Base-by-base conservation (phyloP, 35 echinoderm and acorn worm genomes). In the Amphiura filiformis region DNA sequence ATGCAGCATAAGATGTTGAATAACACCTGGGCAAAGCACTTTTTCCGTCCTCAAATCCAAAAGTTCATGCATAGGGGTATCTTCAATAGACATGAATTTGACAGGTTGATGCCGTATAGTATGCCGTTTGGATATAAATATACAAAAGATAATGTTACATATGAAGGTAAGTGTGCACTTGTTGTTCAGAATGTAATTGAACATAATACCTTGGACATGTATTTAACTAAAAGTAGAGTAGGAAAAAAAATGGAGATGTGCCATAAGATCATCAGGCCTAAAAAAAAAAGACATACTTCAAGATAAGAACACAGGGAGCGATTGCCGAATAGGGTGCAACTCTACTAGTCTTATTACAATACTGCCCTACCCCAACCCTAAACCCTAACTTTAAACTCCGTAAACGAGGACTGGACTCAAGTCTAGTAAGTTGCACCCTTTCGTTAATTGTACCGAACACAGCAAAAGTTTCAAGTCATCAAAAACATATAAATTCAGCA, bases 121-220 rank as follows among this genome's bases (percentile, higher is more conserved):
- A 94, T 94, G 92, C 92, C 92, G 31, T 94, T 83, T 78, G 92
- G 92, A 34, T 94, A 81, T 78, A 90, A 90, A 39, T 94, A 94
- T 44, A 87, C 90, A 76, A 70, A 70, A n/a, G 49, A 80, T 38
- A 56, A 94, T 39, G 34, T 94, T 26, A 82, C 81, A 40, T 89
- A 86, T 86, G 84, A 94, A 90, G 92, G 92, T 94, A 77, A 81
- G 82, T 18, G 17, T 47, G 17, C 41, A 4, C 41, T 47, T 9
- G 41, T 47, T 47, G 41, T 47, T 80, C 1, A 9, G 39, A 39
- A 31, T 40, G 31, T 77, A 11, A 81, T 36, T 12, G 39, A 1
- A 23, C 26, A 70, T 70, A 18, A 13, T 26, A 70, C 4, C 28
- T 23, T 70, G 61, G 44, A 52, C 44, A 70, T 18, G 61, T 5